phyloP scores from a whole-genome alignment of 2,797 vertebrate species.

The Acanthurus tractus region DNA sequence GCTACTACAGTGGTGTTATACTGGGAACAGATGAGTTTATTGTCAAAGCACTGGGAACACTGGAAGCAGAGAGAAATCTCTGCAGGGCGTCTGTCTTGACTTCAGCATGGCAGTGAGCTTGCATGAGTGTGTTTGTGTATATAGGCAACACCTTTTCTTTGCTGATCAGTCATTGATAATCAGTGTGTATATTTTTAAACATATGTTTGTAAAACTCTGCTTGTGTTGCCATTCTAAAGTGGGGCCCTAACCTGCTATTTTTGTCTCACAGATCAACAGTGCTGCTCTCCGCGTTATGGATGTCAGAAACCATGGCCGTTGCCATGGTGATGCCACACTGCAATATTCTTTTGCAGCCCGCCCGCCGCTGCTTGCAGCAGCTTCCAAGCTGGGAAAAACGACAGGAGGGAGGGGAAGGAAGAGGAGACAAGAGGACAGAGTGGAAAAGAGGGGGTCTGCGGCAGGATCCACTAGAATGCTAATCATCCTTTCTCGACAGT shows the following conservation, averaged over 20 bases:
- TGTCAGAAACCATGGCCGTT: conserved; percentile 88
- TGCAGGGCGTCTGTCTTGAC: conserved; percentile 8
- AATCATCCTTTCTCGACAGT: conserved; percentile 80
- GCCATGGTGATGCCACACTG: conserved; percentile 87
- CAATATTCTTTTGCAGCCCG: conserved; percentile 82
- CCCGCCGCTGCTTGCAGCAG: conserved; percentile 75
- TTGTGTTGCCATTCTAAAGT: conserved; percentile 51
- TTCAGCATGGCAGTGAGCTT: conserved; percentile 30
- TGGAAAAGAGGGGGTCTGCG: conserved; percentile 69
- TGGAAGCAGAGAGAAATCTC: conserved; percentile 29
- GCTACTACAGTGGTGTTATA: conserved; percentile 22
- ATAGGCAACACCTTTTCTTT: conserved; percentile 9
- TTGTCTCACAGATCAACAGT: conserved; percentile 81
- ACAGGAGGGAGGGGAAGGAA: conserved; percentile 52
- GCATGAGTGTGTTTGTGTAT: not conserved
- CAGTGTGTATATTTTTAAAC: conserved; percentile 17
- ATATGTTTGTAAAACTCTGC: conserved; percentile 34
- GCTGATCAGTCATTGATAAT: conserved; percentile 16
- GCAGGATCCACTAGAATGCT: conserved; percentile 84
- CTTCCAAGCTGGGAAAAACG: conserved; percentile 69
- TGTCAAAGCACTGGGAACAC: conserved; percentile 24
- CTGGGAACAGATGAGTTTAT: conserved; percentile 36
- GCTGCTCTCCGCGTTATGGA: conserved; percentile 76
- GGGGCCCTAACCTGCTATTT: conserved; percentile 71
- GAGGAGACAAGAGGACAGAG: conserved; percentile 52